These are phyloP conservation scores for Sciurus niger DNA, from an alignment of 2,113 vertebrate species.

Conservation along the genomic window DNA sequence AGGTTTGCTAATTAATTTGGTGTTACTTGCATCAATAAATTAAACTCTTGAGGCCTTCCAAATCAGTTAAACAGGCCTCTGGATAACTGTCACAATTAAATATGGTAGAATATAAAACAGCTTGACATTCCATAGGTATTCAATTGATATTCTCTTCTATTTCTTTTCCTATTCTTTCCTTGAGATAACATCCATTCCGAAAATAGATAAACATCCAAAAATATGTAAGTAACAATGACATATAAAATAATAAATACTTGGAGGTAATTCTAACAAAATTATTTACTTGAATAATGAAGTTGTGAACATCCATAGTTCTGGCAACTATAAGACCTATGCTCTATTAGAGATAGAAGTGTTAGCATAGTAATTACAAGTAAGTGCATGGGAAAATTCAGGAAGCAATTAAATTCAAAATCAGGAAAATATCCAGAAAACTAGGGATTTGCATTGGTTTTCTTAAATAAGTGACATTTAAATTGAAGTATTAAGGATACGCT, in stretches of 20 bases:
- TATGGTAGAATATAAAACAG: background rate
- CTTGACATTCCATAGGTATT: accelerated
- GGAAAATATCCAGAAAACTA: background rate
- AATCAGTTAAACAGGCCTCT: background rate
- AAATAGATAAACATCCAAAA: background rate
- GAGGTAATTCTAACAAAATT: background rate
- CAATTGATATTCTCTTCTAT: background rate
- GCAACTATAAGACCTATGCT: background rate
- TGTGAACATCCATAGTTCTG: background rate
- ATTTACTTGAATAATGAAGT: background rate
- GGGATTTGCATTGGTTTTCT: background rate
- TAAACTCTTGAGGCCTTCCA: background rate
- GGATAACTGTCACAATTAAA: background rate
- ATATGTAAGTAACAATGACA: background rate
- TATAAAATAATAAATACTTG: background rate
- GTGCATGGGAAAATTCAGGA: background rate
- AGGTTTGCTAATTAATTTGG: background rate
- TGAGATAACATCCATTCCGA: background rate
- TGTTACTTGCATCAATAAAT: background rate
- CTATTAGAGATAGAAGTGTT: background rate
- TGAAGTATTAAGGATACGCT: background rate
- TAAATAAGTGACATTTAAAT: background rate
- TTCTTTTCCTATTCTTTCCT: background rate
- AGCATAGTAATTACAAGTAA: background rate
- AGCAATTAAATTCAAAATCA: background rate